Percentiles rank a stretch among this genome's conserved stretches.
These are phyloP conservation scores for Crenuchus spilurus DNA, from an alignment of 2,797 vertebrate species.

Conservation along the genomic window DNA sequence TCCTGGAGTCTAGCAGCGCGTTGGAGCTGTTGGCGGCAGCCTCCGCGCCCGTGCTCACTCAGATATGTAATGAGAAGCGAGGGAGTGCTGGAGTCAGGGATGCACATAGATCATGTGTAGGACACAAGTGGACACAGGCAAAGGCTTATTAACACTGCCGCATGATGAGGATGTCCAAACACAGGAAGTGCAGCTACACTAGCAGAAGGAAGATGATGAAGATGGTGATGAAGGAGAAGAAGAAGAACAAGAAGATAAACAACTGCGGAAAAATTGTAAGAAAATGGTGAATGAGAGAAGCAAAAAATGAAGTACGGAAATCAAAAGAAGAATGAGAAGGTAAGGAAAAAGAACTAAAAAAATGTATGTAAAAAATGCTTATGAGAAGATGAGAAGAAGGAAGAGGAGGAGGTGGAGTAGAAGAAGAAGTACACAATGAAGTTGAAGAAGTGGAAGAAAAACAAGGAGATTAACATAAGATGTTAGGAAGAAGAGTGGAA, in stretches of 20 bases:
- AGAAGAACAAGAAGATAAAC: background rate
- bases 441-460: background rate
- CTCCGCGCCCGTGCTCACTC: slow-evolving; percentile 54
- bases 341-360: background rate
- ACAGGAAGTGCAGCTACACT: background rate
- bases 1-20: slow-evolving; percentile 48
- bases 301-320: background rate
- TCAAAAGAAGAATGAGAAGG: background rate
- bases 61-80: slow-evolving; percentile 59
- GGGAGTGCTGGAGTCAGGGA: slow-evolving; percentile 34
- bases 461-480: too few species aligned
- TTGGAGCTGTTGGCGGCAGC: slow-evolving; percentile 24
- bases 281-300: background rate
- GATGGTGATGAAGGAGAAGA: background rate
- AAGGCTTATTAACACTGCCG: slow-evolving; percentile 13
- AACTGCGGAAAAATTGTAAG: background rate
- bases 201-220: slow-evolving; percentile 22
- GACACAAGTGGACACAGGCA: slow-evolving; percentile 33
- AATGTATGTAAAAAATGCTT: too few species aligned
- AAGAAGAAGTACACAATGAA: background rate
- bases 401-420: background rate
- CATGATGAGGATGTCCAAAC: background rate
- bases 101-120: slow-evolving; percentile 31
- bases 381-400: background rate
- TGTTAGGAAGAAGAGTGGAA: too few species aligned